Conservation (phyloP, 2,888 invertebrate genomes). For the Ophraella communa region DNA sequence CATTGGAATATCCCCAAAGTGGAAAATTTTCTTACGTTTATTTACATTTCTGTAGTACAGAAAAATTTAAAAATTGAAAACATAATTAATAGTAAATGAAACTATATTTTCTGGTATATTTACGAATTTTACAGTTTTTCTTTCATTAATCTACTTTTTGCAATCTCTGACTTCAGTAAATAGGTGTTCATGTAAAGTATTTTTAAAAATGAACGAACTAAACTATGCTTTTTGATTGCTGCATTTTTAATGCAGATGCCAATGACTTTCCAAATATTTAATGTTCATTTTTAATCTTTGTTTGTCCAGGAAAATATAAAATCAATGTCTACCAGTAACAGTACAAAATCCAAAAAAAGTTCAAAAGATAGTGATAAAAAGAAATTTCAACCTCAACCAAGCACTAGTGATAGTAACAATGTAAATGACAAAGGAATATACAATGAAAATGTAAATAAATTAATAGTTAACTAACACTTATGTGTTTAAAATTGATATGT, state of each 20-base stretch:
- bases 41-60: no score
- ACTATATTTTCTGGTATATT: no score
- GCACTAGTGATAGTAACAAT: slow-evolving; percentile 31
- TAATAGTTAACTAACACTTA: no score
- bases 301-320: not conserved
- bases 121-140: no score
- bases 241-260: not conserved
- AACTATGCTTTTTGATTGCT: not conserved
- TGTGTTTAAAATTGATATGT: not conserved
- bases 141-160: no score
- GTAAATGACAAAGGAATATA: slow-evolving; percentile 50
- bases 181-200: not conserved
- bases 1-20: no score
- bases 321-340: slow-evolving; percentile 24
- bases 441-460: slow-evolving; percentile 43
- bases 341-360: slow-evolving; percentile 50
- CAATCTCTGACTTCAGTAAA: not conserved
- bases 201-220: not conserved
- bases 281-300: not conserved
- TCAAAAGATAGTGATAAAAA: slow-evolving; percentile 51
- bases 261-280: not conserved
- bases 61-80: no score
- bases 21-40: no score
- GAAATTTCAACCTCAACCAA: slow-evolving; percentile 43
- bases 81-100: no score